Base-by-base conservation (phyloP, 2,797 vertebrate species). In the Myotis pilosus region DNA sequence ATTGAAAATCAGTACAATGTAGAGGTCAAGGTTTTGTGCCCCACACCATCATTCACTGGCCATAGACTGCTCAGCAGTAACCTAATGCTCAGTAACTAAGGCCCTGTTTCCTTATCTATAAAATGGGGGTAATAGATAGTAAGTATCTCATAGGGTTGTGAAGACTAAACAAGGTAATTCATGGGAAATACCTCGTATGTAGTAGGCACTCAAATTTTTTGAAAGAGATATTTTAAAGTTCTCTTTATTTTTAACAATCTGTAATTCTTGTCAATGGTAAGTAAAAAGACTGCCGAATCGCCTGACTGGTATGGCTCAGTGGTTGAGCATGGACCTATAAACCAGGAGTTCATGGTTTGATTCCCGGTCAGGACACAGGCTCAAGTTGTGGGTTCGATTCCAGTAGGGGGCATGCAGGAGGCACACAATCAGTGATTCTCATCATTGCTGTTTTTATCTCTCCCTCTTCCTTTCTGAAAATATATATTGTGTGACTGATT, bases 191-290 rank as follows among this genome's bases (percentile, higher is more conserved):
- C 74, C 66, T 72, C 38, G 57, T 19, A 33, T 51, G 49, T 22
- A 49, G n/a, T 57, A 81, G 79, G 60, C 64, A 36, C n/a, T 81
- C 33, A 53, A 13, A 89, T 0, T 8, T 86, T 82, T 94, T 79
- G 53, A 33, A 92, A 75, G 80, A 74, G 47, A 74, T 85, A 28
- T 92, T 80, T 92, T 80, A 51, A 66, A 75, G 51, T 75, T 95
- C 38, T 83, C 10, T 72, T 95, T 60, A 33, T 84, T 68, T 33
- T 62, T 62, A 62, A 33, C 8, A 66, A 81, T 81, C 51, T 80
- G 6, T 49, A 71, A 16, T 93, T 76, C 76, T 87, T 87, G 60
- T 69, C 51, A 36, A 23, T 69, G 81, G 6, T 71, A 76, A 69
- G 33, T 62, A 87, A 90, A 82, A 69, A 64, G 33, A 69, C 33